Base-by-base conservation (phyloP, 2,113 vertebrate species). In the Tragelaphus scriptus region DNA sequence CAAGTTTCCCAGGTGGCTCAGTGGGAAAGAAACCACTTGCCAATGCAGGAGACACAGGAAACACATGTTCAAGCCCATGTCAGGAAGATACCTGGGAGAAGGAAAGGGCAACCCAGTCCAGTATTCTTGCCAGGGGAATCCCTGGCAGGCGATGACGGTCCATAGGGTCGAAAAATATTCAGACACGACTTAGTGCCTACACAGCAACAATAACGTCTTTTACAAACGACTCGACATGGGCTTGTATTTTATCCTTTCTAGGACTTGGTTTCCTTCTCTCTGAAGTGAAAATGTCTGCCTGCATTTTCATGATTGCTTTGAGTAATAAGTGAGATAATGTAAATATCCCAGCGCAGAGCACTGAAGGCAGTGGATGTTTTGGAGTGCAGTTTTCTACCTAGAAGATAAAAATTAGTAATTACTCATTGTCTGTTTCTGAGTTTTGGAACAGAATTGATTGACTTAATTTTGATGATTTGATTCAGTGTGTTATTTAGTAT, bases 71-170 rank as follows among this genome's bases (percentile, higher is more conserved):
- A 6, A 77, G 40, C 23, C 40, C 0, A 1, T 77, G 36, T 77
- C 71, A 77, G 71, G 23, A 44, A 44, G 36, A 77, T 77, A 25
- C 36, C 23, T 0, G 1, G 71, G 36, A 44, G 36, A 14, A 26
- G 71, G 36, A 77, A 3, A 14, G 6, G 36, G 28, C 36, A 77
- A 44, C 71, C 10, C 71, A 77, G 11, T 77, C 71, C 23, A 25
- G 15, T 77, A 25, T 44, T 77, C 71, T 77, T 44, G 11, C 23
- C 71, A 26, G 71, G 71, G 40, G 14, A 77, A 77, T 77, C 12
- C 71, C 71, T 44, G 71, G 36, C 23, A 77, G 36, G 71, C 1
- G 5, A 77, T 1, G 1, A 26, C 1, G 0, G 21, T 75, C 68
- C 36, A 6, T 7, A 25, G 21, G 21, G 68, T 75, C 1, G 3